Evolutionary conservation across 2,797 vertebrate genomes (phyloP), one percentile per base, ranked within the genome.

Genomic region (Odontamblyopus rebecca): DNA sequence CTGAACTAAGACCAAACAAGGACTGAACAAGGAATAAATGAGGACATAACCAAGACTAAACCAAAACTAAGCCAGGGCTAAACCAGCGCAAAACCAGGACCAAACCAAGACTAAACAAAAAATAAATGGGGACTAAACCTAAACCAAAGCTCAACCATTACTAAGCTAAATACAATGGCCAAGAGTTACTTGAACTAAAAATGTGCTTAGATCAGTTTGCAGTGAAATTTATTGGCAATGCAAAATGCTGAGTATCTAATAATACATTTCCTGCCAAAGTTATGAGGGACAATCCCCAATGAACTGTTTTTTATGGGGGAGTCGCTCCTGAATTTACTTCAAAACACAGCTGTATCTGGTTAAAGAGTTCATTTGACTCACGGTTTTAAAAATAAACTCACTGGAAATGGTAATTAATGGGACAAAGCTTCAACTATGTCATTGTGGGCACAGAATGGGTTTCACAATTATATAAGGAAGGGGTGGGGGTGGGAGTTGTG

Each of bases 241-340:
- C 26, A 61, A 16, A 16, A 16, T 32, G 5, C 60, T 71, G 67
- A 32, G 16, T 11, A 4, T 38, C 29, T 30, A 6, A 27, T 61
- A n/a, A 19, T 67, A 26, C 15, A 56, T 6, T 57, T 68, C n/a
- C 51, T 26, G 35, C 27, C 29, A 68, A 23, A 56, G 18, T 57
- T 57, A 68, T 41, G 53, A 68, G 53, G 32, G 44, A 48, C 44
- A 7, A 41, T n/a, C 30, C 44, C 61, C 27, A 6, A 72, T 56
- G 74, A 79, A 74, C 23, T 9, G 57, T 30, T 18, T 18, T 61
- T 1, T 70, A 70, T 63, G 72, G 82, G 70, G 35, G 27, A 5
- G 75, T 65, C 35, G 1, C n/a, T 30, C 76, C 73, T 81, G 87
- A 77, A 84, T 82, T 80, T 76, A 85, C 64, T 29, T 48, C 2